Base-by-base conservation (phyloP, 2,113 vertebrate species). In the Bubo scandiacus region DNA sequence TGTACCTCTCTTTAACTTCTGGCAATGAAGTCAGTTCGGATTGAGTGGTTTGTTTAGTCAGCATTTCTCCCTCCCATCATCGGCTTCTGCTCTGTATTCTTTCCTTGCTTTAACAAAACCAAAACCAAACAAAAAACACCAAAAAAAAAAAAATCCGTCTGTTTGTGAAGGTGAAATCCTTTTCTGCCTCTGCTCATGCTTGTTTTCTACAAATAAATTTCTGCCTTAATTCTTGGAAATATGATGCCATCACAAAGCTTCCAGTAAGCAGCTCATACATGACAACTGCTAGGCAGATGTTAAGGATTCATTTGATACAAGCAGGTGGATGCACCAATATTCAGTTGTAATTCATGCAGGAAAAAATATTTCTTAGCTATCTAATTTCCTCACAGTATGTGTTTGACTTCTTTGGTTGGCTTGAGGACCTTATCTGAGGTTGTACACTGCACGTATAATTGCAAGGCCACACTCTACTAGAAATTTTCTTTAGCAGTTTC, bases 241-340 rank as follows among this genome's bases (percentile, higher is more conserved):
- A 20, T 0, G 14, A 55, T 71, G 55, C 58, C 47, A 21, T 75
- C 83, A 78, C 38, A 74, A 75, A 88, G 38, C 61, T 88, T 83
- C 26, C 38, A 80, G 42, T 77, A 82, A 86, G 55, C 65, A 81
- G 47, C 38, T 95, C 63, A 26, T 15, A 52, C 38, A 30, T 68
- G 52, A 45, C 63, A 43, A 70, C 36, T 58, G 27, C 52, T 63
- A 75, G 36, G 45, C 45, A 92, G 51, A 94, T 68, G 73, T 54
- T 89, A 81, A 90, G 51, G 80, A 54, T 80, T 63, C 30, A 40
- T 97, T 90, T 92, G 58, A 84, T 70, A 90, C 36, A 88, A 81
- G 34, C 52, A 83, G 25, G 58, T 32, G 65, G 78, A 72, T 65
- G 52, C 43, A 90, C 71, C 5, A 6, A 78, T 70, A 25, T 73